These are phyloP conservation scores for Mastomys coucha DNA, from an alignment of 2,113 vertebrate species.

Conservation along the genomic window DNA sequence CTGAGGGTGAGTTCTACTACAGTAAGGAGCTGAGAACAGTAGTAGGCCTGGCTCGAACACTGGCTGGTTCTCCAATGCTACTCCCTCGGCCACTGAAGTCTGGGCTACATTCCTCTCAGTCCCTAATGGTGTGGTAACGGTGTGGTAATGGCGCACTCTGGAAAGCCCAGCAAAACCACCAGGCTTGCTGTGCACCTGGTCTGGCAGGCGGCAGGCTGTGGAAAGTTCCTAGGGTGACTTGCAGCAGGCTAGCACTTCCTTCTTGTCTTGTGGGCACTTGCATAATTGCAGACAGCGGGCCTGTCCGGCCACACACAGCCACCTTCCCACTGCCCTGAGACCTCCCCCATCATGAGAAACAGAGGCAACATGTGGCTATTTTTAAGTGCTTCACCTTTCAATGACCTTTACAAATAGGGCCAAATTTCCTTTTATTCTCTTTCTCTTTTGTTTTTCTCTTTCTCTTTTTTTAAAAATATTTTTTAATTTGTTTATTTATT, in stretches of 20 bases:
- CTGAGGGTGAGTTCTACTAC: no score
- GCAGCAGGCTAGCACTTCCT: not conserved
- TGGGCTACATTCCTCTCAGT: not conserved
- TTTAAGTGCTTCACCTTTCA: not conserved
- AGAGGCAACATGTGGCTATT: not conserved
- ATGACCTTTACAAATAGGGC: not conserved
- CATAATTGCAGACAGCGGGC: not conserved
- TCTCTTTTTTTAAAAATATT: no score
- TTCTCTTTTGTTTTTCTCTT: no score
- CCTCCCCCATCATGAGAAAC: not conserved
- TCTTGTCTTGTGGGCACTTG: conserved; percentile 24
- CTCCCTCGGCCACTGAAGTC: not conserved
- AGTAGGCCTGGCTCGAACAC: not conserved
- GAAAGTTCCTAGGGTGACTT: not conserved
- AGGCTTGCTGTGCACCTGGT: not conserved
- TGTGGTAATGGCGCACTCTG: no score
- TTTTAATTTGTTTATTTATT: no score
- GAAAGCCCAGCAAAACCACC: not conserved
- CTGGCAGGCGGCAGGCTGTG: no score
- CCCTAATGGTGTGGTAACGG: not conserved
- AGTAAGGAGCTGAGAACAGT: no score
- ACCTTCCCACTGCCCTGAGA: not conserved
- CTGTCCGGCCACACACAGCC: not conserved
- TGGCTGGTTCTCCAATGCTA: not conserved
- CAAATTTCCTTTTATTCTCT: not conserved